A percentile compares a stretch with the other conserved stretches of the same genome.
Conservation (phyloP, 2,113 vertebrate genomes). For the Tinamus guttatus region DNA sequence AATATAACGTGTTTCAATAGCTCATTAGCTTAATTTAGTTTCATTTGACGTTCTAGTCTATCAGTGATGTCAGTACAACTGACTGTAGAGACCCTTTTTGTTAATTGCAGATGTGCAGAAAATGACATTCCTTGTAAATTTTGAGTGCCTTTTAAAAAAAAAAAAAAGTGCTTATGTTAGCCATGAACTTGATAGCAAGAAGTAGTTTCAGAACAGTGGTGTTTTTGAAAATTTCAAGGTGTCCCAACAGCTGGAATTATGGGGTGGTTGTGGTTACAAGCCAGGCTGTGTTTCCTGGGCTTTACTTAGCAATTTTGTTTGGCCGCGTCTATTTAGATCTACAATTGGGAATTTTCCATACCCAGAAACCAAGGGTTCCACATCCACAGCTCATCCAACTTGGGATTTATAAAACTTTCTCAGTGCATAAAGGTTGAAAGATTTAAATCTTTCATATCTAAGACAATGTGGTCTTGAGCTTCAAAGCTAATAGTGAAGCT, state of each 20-base stretch:
- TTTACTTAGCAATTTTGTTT: neutral
- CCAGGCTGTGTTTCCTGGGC: neutral
- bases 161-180: accelerated
- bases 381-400: neutral
- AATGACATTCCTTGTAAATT: neutral
- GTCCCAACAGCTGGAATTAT: neutral
- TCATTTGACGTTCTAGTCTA: neutral
- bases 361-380: neutral
- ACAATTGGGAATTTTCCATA: neutral
- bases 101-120: neutral
- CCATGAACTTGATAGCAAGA: neutral
- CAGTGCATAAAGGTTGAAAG: neutral
- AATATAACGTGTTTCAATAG: neutral
- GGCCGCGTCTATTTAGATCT: neutral
- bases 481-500: neutral
- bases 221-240: neutral
- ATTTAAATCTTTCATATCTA: neutral
- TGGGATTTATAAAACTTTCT: neutral
- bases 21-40: neutral
- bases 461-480: neutral
- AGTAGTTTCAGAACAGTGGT: neutral
- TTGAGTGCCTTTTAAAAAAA: neutral
- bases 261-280: neutral
- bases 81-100: neutral
- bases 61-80: neutral